These are phyloP conservation scores for Syrista parreyssii DNA, from an alignment of 2,888 invertebrate genomes.

Conservation along the genomic window DNA sequence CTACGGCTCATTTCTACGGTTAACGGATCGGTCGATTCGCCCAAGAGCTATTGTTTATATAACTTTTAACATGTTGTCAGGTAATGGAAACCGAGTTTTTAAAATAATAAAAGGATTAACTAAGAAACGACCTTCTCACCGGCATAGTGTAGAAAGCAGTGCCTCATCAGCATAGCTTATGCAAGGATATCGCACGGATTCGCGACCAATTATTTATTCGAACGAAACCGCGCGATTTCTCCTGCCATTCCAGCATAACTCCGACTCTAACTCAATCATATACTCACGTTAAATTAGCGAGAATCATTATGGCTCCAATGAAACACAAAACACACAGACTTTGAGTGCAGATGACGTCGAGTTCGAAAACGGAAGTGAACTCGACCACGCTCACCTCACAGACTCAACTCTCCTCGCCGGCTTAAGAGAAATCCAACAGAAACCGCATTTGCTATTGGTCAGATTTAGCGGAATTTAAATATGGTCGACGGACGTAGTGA, in stretches of 20 bases:
- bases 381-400: conserved; percentile 33
- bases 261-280: conserved; percentile 2
- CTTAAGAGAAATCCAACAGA: not conserved
- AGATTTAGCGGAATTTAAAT: conserved; percentile 3
- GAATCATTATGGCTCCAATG: conserved; percentile 61
- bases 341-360: conserved; percentile 57
- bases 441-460: not conserved
- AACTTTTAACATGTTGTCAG: not conserved
- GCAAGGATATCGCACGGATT: conserved; percentile 47
- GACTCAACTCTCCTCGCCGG: not conserved
- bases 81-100: not conserved
- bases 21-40: not conserved
- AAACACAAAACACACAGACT: conserved; percentile 60
- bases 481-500: conserved; percentile 18
- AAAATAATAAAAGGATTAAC: not conserved
- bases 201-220: conserved; percentile 44
- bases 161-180: conserved; percentile 30
- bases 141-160: conserved; percentile 46
- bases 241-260: not conserved
- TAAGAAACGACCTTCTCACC: conserved; percentile 29
- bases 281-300: conserved; percentile 61
- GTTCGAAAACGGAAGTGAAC: conserved; percentile 59
- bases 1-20: not conserved
- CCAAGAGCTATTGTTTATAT: not conserved
- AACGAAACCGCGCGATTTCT: conserved; percentile 43